Conservation (phyloP, 2,113 vertebrate genomes). For the Eulacestoma nigropectus region DNA sequence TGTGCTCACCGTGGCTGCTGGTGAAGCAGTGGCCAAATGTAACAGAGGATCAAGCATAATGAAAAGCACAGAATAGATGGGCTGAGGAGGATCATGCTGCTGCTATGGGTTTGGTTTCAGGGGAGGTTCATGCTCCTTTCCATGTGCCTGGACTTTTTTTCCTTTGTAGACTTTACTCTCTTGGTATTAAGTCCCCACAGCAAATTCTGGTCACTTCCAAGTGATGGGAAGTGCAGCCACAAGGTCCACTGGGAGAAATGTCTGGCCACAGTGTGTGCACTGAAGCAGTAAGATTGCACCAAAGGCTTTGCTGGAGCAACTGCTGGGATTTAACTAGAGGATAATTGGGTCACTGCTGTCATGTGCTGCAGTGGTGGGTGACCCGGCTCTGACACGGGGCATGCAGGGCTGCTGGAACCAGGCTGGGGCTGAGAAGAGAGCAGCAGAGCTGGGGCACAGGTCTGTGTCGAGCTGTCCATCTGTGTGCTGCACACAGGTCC, state of each 20-base stretch:
- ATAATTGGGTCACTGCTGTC: background rate
- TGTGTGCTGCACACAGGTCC: background rate
- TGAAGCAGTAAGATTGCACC: background rate
- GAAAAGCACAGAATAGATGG: background rate
- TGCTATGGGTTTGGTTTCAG: background rate
- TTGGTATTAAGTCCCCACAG: background rate
- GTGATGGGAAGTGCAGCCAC: background rate
- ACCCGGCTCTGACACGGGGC: accelerated
- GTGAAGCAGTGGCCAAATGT: background rate
- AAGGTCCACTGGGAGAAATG: background rate
- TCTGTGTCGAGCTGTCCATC: background rate
- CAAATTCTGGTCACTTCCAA: background rate
- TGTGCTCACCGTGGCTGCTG: accelerated
- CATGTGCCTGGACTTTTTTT: background rate
- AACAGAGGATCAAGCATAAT: background rate
- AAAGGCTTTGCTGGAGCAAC: background rate
- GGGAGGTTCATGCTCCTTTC: background rate
- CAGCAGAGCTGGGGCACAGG: background rate
- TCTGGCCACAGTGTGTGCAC: background rate
- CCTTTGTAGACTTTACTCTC: background rate
- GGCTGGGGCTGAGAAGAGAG: background rate
- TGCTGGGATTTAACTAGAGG: background rate
- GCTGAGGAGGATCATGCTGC: background rate
- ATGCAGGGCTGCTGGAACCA: background rate
- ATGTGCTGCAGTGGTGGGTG: background rate